Conservation (phyloP, 2,888 invertebrate genomes). For the Brachycybe producta region DNA sequence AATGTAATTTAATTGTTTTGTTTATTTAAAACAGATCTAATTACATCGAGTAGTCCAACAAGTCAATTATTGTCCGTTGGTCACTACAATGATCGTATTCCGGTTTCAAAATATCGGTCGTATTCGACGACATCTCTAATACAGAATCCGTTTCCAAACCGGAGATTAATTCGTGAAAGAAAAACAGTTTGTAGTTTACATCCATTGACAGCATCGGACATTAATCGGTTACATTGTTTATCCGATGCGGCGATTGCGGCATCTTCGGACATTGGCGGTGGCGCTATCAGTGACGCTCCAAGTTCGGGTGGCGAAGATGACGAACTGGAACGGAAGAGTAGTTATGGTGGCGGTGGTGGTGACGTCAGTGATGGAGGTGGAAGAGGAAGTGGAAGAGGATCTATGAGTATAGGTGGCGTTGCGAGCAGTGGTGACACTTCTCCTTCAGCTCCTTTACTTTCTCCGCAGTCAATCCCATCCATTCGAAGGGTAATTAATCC, state of each 20-base stretch:
- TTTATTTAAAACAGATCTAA: conserved; percentile 16
- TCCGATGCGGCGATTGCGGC: conserved; percentile 15
- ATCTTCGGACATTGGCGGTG: conserved; percentile 20
- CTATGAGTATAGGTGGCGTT: conserved; percentile 8
- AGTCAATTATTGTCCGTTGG: conserved; percentile 13
- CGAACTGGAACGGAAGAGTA: too few relatives aligned
- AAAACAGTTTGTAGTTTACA: conserved; percentile 30
- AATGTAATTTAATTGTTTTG: too few relatives aligned
- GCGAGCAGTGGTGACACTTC: conserved; percentile 14
- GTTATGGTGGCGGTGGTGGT: conserved; percentile 15
- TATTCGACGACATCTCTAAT: conserved; percentile 21
- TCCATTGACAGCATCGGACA: conserved; percentile 28
- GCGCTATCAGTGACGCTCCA: too few relatives aligned
- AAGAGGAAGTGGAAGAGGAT: conserved; percentile 11
- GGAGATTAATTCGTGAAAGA: conserved; percentile 28
- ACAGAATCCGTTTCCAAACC: conserved; percentile 23
- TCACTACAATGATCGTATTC: conserved; percentile 6
- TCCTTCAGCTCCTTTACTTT: conserved; percentile 14
- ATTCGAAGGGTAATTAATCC: conserved; percentile 22
- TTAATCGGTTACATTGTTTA: conserved; percentile 19
- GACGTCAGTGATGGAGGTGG: conserved; percentile 20
- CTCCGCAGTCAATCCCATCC: conserved; percentile 17
- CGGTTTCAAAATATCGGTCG: conserved; percentile 19
- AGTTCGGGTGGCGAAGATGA: conserved; percentile 29
- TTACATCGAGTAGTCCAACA: conserved; percentile 25